phyloP scores from a whole-genome alignment of 2,888 invertebrate species.

The Vandiemenella viatica region DNA sequence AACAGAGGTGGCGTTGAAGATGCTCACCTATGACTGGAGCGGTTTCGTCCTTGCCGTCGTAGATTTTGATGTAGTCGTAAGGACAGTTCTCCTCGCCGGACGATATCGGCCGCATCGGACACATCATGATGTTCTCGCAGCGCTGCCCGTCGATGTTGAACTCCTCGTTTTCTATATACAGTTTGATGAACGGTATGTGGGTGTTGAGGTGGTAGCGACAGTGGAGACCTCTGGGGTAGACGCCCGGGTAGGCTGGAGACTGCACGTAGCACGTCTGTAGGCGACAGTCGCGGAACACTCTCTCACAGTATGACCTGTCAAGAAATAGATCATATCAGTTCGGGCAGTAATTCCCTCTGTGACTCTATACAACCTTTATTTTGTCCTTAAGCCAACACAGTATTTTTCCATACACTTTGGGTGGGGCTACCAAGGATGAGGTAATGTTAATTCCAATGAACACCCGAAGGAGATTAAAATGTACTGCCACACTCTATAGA shows the following conservation, averaged over 20 bases:
- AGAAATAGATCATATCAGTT: no score
- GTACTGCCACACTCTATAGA: no score
- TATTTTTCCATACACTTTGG: no score
- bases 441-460: no score
- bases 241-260: conserved; percentile 82
- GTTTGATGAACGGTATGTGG: conserved; percentile 72
- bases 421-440: no score
- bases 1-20: no score
- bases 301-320: conserved; percentile 73
- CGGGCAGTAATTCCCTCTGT: no score
- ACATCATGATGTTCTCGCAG: conserved; percentile 89
- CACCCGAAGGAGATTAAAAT: no score
- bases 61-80: conserved; percentile 76
- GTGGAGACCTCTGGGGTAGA: conserved; percentile 79
- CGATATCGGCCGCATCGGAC: conserved; percentile 81
- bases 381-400: no score
- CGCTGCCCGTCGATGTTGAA: conserved; percentile 88
- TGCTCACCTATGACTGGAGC: conserved; percentile 57
- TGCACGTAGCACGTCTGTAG: conserved; percentile 88
- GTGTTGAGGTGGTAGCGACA: conserved; percentile 85
- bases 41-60: conserved; percentile 78
- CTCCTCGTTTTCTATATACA: conserved; percentile 84
- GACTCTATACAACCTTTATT: no score
- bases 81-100: conserved; percentile 77
- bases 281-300: conserved; percentile 73